phyloP scores from a whole-genome alignment of 1,140 invertebrate genomes.

The Zaprionus nigranus region DNA sequence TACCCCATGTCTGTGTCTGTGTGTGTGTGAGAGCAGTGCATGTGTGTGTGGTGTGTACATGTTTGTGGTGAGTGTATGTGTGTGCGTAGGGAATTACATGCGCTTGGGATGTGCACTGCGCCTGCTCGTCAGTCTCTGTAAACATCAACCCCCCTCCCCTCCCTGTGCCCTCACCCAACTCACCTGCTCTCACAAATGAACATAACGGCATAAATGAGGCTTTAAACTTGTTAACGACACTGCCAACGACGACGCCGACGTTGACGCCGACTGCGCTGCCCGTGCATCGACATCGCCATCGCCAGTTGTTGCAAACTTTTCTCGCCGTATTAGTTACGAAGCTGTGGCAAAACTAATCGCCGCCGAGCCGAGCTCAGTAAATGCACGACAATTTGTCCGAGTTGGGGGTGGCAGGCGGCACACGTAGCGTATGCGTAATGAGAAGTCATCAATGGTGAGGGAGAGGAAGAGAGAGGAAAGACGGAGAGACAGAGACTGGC shows the following conservation, averaged over 20 bases:
- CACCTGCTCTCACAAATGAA: conserved; percentile 21
- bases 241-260: not conserved
- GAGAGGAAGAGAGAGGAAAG: not conserved
- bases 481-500: not conserved
- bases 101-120: conserved; percentile 38
- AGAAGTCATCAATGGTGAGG: not conserved
- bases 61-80: conserved; percentile 12
- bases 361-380: conserved; percentile 4
- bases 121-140: conserved; percentile 54
- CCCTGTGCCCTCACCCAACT: too few relatives aligned
- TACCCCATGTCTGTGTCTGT: conserved; percentile 11
- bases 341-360: conserved; percentile 34
- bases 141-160: conserved; percentile 6
- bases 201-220: conserved; percentile 80
- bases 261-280: not conserved
- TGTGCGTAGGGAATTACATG: conserved; percentile 49
- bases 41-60: conserved; percentile 4
- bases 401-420: not conserved
- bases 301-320: conserved; percentile 40
- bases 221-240: conserved; percentile 77
- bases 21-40: conserved; percentile 5
- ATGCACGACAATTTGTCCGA: conserved; percentile 13
- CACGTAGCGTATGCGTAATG: conserved; percentile 35
- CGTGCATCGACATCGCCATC: not conserved
- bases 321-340: conserved; percentile 45